Conservation (phyloP, 2,888 invertebrate genomes). For the Plagodis pulveraria region DNA sequence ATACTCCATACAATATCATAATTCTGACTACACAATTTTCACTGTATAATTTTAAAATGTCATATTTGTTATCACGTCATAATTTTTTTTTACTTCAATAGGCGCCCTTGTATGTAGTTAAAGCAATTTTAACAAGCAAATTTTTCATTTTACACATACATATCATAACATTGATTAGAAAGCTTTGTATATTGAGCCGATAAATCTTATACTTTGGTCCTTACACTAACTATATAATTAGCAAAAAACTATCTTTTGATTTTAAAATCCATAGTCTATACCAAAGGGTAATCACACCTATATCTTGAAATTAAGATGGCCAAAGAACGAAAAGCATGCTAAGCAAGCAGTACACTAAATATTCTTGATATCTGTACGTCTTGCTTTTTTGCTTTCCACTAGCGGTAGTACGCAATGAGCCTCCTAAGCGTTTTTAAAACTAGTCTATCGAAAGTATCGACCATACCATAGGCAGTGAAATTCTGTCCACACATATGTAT, state of each 20-base stretch:
- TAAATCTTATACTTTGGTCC: constrained; percentile 19
- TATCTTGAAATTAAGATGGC: constrained; percentile 5
- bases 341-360: constrained; percentile 11
- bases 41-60: neutral
- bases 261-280: constrained; percentile 3
- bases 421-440: too few species aligned
- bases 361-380: neutral
- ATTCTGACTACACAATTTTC: too few species aligned
- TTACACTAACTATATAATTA: constrained; percentile 8
- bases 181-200: constrained; percentile 11
- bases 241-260: constrained; percentile 5
- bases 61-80: constrained; percentile 18
- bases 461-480: too few species aligned
- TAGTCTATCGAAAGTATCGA: too few species aligned
- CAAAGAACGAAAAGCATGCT: constrained; percentile 3
- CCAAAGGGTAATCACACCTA: constrained; percentile 3
- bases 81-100: neutral
- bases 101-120: too few species aligned
- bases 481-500: too few species aligned
- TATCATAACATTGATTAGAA: neutral
- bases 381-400: neutral
- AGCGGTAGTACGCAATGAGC: too few species aligned
- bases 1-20: too few species aligned
- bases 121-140: neutral
- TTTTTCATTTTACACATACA: neutral